Evolutionary conservation across 1,140 invertebrate genomes (phyloP).

Genomic region (Anastrepha obliqua): DNA sequence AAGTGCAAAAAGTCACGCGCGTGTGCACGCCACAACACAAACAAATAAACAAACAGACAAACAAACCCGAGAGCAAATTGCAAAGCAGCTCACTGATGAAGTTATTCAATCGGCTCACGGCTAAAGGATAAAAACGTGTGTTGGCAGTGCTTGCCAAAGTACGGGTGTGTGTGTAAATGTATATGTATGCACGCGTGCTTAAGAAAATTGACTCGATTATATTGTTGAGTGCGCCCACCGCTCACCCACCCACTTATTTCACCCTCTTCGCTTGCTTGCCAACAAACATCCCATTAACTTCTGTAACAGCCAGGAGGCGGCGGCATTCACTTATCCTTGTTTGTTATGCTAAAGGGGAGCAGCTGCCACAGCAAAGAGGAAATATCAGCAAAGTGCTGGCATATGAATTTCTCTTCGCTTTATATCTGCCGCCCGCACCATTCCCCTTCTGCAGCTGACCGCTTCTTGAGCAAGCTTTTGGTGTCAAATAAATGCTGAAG

Average conservation of each 20-base stretch:
- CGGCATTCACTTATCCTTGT: slow-evolving; percentile 66
- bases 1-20: slow-evolving; percentile 74
- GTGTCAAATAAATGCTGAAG: slow-evolving; percentile 7
- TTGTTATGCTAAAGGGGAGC: slow-evolving; percentile 73
- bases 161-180: no score
- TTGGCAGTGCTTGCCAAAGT: not conserved
- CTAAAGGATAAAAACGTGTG: slow-evolving; percentile 38
- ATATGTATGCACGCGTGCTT: slow-evolving; percentile 41
- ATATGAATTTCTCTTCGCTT: slow-evolving; percentile 32
- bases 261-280: not conserved
- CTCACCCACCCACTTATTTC: slow-evolving; percentile 41
- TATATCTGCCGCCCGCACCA: not conserved
- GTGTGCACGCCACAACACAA: slow-evolving; percentile 21
- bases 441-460: no score
- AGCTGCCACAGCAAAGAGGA: not conserved
- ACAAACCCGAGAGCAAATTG: not conserved
- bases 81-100: slow-evolving; percentile 23
- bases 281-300: slow-evolving; percentile 54
- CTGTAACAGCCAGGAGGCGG: slow-evolving; percentile 13
- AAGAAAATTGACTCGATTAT: slow-evolving; percentile 73
- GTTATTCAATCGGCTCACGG: slow-evolving; percentile 51
- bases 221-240: slow-evolving; percentile 61
- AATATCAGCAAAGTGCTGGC: slow-evolving; percentile 53
- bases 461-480: not conserved
- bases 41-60: slow-evolving; percentile 16